Evolutionary conservation across 2,888 invertebrate species (phyloP), one percentile per base, ranked within the genome.

Genomic region (Priocnemis perturbator): DNA sequence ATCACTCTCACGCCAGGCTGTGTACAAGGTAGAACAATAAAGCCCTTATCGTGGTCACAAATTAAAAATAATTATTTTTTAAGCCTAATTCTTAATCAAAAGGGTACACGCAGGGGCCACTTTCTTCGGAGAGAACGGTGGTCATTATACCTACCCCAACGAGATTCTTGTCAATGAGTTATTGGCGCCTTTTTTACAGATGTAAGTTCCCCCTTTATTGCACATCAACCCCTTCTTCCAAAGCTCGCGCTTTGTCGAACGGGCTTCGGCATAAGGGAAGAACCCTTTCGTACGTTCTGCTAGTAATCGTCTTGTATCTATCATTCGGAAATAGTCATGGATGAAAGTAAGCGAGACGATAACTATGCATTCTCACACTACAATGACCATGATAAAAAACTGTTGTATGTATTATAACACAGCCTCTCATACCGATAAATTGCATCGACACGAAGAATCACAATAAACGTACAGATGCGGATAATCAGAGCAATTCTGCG

Each of bases 141-240:
- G 71, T 84, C 84, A 87, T 88, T 88, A 87, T 83, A 81, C 37
- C 79, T 74, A 21, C 48, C 78, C 85, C 85, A 82, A 86, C 85
- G 86, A 89, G 89, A 89, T 89, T 87, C 83, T 89, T 89, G 88
- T 88, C 89, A 88, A 89, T 89, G 88, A 89, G 83, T 88, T 89
- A 89, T 88, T 84, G 87, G 87, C 84, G 79, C 82, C 82, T 84
- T 83, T 37, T 85, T 85, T 86, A 85, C 85, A 85, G 83, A 85
- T 82, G 81, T 82, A 81, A 81, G 74, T 78, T 75, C 78, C 81
- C 81, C 77, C 74, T 84, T 86, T 85, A 87, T 85, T 85, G 78
- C 82, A 74, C 79, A 79, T 85, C 86, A 86, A 87, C 88, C 85
- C 86, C 11, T 86, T 87, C 81, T 75, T 76, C 81, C 75, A 75